Conservation (phyloP, 2,888 invertebrate genomes). For the Dynastes grantii region DNA sequence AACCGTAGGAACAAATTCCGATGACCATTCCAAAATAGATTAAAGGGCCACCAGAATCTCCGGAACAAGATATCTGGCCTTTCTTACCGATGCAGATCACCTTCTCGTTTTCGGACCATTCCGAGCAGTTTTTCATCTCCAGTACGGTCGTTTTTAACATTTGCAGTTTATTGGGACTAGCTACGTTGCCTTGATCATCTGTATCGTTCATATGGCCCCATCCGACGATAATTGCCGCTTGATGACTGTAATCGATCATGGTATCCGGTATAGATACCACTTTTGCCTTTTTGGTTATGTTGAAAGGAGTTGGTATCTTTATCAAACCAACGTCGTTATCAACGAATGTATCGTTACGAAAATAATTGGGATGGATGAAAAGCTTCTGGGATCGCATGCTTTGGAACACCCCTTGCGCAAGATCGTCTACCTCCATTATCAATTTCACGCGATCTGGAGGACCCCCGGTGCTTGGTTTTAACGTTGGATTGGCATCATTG, state of each 20-base stretch:
- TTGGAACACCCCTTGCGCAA: not conserved
- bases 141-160: not conserved
- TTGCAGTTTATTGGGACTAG: not conserved
- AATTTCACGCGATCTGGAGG: not conserved
- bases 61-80: slow-evolving; percentile 1
- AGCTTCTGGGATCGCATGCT: not conserved
- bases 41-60: slow-evolving; percentile 7
- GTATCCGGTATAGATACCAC: not conserved
- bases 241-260: not conserved
- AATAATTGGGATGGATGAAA: not conserved
- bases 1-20: slow-evolving; percentile 23
- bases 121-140: not conserved
- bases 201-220: slow-evolving; percentile 15
- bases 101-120: not conserved
- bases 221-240: not conserved
- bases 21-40: not conserved
- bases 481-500: not conserved
- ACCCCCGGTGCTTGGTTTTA: not conserved
- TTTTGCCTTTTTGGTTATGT: not conserved
- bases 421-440: not conserved
- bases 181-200: not conserved
- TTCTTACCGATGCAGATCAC: slow-evolving; percentile 19
- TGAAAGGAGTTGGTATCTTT: not conserved
- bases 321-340: slow-evolving; percentile 4
- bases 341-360: not conserved